phyloP scores from a whole-genome alignment of 2,888 invertebrate species.

The Amblyteles armatorius region DNA sequence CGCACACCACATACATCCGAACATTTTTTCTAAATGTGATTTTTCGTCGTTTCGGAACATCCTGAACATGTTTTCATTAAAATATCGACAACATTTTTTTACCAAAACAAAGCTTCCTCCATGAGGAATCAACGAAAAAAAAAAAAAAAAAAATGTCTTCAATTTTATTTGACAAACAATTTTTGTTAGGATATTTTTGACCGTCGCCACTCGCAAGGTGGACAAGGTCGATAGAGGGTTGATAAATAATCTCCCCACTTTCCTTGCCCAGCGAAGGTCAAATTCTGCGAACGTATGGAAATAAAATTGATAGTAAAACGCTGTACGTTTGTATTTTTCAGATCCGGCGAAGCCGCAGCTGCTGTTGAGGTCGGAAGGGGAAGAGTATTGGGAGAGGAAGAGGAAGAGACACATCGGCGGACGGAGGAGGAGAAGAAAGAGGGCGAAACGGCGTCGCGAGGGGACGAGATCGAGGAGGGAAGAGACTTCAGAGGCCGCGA shows the following conservation, averaged over 20 bases:
- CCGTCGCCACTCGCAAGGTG: not conserved
- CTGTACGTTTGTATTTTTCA: conserved; percentile 36
- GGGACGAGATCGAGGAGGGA: conserved; percentile 36
- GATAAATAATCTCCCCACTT: not conserved
- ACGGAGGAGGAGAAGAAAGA: conserved; percentile 16
- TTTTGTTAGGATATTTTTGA: not conserved
- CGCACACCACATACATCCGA: too few relatives aligned
- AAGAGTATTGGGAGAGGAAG: not conserved
- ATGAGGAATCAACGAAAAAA: too few relatives aligned
- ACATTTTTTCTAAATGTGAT: too few relatives aligned
- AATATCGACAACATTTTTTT: too few relatives aligned
- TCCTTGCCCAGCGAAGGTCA: not conserved
- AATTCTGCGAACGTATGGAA: conserved; percentile 31
- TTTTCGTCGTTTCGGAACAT: too few relatives aligned
- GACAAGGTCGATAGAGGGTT: not conserved
- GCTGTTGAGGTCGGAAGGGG: conserved; percentile 15
- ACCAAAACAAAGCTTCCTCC: too few relatives aligned
- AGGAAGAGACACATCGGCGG: conserved; percentile 1
- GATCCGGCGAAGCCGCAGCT: conserved; percentile 34
- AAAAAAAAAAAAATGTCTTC: not conserved
- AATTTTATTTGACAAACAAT: not conserved
- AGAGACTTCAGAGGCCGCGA: conserved; percentile 62
- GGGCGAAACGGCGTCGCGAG: conserved; percentile 41
- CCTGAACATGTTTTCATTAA: too few relatives aligned
- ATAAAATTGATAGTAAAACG: conserved; percentile 19